Base-by-base conservation (phyloP, 2,113 vertebrate genomes). In the Apodemus speciosus region DNA sequence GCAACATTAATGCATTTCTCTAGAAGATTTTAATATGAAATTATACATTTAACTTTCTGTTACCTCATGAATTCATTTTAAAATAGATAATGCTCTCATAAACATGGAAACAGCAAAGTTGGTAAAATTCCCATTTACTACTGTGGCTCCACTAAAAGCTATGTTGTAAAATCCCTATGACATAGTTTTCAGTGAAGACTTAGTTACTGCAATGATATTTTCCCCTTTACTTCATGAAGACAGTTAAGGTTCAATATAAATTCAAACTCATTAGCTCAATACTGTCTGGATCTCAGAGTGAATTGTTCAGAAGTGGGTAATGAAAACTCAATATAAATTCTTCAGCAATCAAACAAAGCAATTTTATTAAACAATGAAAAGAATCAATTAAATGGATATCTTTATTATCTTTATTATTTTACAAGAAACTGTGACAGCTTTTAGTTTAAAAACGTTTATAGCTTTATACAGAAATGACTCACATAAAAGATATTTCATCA, bases 231-330 rank as follows among this genome's bases (percentile, higher is more conserved):
- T 98, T 97, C 97, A 97, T 94, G 96, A 98, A 98, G 97, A 98
- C 96, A 97, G 97, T 98, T 98, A 98, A 98, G 91, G 85, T 97
- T 98, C 96, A 98, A 98, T 98, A 98, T 98, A 98, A 98, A 98
- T 98, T 98, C 98, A 98, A 98, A 98, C 96, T 98, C 97, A 98
- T 98, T 98, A 98, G 97, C 96, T 97, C 97, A 98, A 96, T 97
- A 97, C 96, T 98, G 96, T 98, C 97, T 98, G 96, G 95, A 98
- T 98, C 96, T 96, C 95, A 96, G 93, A 97, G 96, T 97, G 98
- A 98, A 98, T 98, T 98, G 97, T 97, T 97, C 97, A 97, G 96
- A 97, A 98, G 95, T 93, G 98, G 97, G 95, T 98, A 98, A 98
- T 98, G 98, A 98, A 98, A 98, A 98, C 97, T 95, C 97, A 97